Evolutionary conservation across 2,888 invertebrate species (phyloP).

Genomic region (Lycophotia porphyrea): DNA sequence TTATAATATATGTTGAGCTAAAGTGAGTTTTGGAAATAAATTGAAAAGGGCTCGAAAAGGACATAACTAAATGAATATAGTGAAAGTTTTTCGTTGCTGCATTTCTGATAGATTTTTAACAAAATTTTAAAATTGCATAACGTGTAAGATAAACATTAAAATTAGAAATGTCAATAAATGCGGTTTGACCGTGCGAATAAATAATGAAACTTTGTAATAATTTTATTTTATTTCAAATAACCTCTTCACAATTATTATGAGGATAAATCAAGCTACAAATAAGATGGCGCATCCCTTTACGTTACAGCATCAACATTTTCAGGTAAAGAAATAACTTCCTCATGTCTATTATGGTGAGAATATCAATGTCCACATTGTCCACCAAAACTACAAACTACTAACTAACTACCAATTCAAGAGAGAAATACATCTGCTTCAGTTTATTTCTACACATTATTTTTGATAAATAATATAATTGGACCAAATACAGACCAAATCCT

Average conservation of each 20-base stretch:
- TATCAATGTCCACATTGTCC: not conserved
- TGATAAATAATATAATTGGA: not conserved
- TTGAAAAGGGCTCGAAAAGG: not conserved
- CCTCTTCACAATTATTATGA: not conserved
- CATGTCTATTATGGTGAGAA: not conserved
- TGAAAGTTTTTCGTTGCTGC: conserved; percentile 2
- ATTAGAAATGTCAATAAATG: not conserved
- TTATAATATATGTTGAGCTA: not conserved
- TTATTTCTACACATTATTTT: too few species aligned
- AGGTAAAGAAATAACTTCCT: not conserved
- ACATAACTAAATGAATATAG: not conserved
- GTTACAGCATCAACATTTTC: not conserved
- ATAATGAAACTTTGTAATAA: conserved; percentile 36
- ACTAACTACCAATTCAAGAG: too few species aligned
- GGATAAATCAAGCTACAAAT: not conserved
- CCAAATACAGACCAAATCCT: too few species aligned
- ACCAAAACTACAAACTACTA: too few species aligned
- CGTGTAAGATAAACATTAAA: conserved; percentile 24
- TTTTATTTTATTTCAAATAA: conserved; percentile 35
- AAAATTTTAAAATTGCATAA: not conserved
- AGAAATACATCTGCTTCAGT: not conserved
- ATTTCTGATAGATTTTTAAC: conserved; percentile 16
- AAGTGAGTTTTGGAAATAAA: not conserved
- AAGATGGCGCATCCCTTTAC: not conserved
- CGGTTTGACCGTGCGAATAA: conserved; percentile 34